phyloP scores from a whole-genome alignment of 1,140 invertebrate genomes.

The Pachypeltis micranthus region DNA sequence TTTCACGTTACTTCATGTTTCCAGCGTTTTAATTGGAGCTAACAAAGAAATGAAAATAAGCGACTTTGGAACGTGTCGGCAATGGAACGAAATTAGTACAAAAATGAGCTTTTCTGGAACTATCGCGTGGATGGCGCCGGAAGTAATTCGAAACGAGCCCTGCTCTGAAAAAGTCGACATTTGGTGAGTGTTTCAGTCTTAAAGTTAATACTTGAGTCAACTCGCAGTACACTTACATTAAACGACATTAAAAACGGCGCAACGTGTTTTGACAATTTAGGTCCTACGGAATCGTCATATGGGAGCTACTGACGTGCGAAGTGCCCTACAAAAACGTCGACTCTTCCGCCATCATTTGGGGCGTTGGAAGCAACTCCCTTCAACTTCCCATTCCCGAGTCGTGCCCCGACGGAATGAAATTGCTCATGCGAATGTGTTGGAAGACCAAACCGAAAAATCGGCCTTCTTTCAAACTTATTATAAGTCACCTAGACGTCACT shows the following conservation, averaged over 20 bases:
- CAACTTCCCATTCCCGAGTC: constrained; percentile 79
- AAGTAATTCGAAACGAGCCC: constrained; percentile 91
- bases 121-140: constrained; percentile 98
- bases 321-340: constrained; percentile 94
- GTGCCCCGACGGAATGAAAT: constrained; percentile 71
- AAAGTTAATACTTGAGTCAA: too few species aligned
- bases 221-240: background rate
- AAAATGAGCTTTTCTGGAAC: constrained; percentile 97
- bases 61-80: constrained; percentile 92
- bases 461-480: constrained; percentile 87
- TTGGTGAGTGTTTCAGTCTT: constrained; percentile 59
- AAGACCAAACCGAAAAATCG: constrained; percentile 79
- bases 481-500: constrained; percentile 78
- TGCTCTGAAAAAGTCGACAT: constrained; percentile 96
- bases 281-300: constrained; percentile 93
- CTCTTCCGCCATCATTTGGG: constrained; percentile 94
- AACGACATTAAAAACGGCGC: background rate
- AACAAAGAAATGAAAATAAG: constrained; percentile 90
- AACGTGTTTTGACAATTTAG: constrained; percentile 31
- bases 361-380: constrained; percentile 86
- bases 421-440: constrained; percentile 89
- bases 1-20: too few species aligned
- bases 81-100: constrained; percentile 89
- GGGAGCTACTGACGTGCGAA: constrained; percentile 93
- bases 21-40: constrained; percentile 81